These are phyloP conservation scores for Fragum fragum DNA, from an alignment of 2,888 invertebrate species.

Conservation along the genomic window DNA sequence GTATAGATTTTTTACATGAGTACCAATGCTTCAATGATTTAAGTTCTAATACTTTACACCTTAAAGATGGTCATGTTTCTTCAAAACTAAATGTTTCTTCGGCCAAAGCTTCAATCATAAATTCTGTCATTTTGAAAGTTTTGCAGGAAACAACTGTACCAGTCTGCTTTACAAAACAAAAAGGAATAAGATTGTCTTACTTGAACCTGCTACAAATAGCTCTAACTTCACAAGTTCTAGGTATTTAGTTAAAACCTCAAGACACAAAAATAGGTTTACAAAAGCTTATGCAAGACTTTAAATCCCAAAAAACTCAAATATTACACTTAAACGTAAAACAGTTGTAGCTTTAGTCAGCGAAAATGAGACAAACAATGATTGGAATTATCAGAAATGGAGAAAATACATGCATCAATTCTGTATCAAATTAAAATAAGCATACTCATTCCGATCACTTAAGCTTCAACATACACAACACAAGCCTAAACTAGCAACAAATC, in stretches of 20 bases:
- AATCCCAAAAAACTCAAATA: background rate
- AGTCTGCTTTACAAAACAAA: conserved; percentile 3
- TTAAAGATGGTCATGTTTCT: no score
- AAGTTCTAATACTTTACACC: no score
- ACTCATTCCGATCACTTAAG: background rate
- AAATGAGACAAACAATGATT: background rate
- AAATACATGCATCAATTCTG: no score
- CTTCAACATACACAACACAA: conserved; percentile 39
- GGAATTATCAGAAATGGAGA: background rate
- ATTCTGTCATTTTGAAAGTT: background rate
- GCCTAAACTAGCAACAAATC: conserved; percentile 25
- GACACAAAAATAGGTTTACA: background rate
- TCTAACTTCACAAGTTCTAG: background rate
- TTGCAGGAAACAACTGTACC: conserved; percentile 6
- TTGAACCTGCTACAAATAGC: background rate
- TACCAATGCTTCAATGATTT: no score
- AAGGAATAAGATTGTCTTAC: background rate
- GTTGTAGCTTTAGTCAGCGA: background rate
- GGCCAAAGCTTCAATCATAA: background rate
- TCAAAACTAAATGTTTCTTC: background rate
- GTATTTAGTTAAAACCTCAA: background rate
- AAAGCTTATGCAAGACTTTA: background rate
- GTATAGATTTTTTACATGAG: no score
- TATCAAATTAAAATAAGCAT: no score
- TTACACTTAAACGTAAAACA: conserved; percentile 19